Evolutionary conservation across 2,113 vertebrate species (phyloP).

Genomic region (Alethe castanea): DNA sequence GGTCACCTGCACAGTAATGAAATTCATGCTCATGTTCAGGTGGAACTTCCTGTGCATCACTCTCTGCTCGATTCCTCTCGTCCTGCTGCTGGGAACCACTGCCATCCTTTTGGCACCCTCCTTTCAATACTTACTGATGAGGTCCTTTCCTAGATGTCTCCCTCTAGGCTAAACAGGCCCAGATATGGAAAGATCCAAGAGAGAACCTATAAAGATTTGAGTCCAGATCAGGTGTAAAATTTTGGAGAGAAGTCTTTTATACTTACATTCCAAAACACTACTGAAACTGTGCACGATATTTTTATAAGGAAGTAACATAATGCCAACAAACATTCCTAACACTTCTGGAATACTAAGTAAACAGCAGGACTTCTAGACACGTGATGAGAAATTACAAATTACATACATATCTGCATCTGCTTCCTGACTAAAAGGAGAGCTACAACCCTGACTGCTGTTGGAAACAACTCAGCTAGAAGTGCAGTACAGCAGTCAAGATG

Average conservation of each 20-base stretch:
- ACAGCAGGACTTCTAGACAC: not conserved
- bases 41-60: not conserved
- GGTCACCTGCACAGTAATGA: not conserved
- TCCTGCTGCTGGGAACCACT: not conserved
- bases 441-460: not conserved
- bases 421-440: not conserved
- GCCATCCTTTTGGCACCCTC: not conserved
- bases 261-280: not conserved
- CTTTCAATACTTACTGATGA: not conserved
- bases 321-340: not conserved
- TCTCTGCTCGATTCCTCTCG: rapidly evolving
- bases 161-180: not conserved
- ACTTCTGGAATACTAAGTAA: not conserved
- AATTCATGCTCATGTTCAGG: not conserved
- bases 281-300: not conserved
- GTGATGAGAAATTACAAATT: not conserved
- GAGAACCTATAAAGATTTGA: not conserved
- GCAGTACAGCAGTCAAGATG: not conserved
- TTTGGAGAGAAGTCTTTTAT: not conserved
- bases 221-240: not conserved
- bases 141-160: not conserved
- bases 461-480: not conserved
- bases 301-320: not conserved
- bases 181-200: not conserved
- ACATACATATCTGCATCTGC: no score